phyloP scores from a whole-genome alignment of 2,888 invertebrate species.

The Macaria notata region DNA sequence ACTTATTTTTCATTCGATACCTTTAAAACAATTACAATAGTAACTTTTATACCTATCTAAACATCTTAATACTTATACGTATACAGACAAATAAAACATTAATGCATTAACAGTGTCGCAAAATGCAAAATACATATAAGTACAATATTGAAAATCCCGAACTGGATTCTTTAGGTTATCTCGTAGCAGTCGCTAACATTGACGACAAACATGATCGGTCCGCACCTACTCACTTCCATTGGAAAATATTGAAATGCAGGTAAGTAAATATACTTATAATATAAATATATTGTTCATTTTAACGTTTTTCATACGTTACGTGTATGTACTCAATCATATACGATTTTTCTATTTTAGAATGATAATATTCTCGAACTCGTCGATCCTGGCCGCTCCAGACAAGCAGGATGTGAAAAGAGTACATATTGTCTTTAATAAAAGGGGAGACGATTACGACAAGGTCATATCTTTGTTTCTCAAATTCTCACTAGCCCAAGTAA shows the following conservation, averaged over 20 bases:
- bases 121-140: constrained; percentile 43
- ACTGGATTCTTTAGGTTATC: constrained; percentile 55
- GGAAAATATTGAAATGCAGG: constrained; percentile 78
- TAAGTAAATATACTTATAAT: constrained; percentile 24
- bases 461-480: constrained; percentile 62
- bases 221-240: constrained; percentile 71
- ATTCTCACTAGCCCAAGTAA: constrained; percentile 65
- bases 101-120: constrained; percentile 8
- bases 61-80: no score
- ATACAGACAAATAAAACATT: no score
- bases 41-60: no score
- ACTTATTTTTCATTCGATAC: no score
- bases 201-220: constrained; percentile 73
- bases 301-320: background rate
- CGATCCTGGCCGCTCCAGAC: constrained; percentile 68
- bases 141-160: constrained; percentile 67
- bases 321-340: no score
- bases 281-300: background rate
- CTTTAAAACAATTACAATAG: no score
- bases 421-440: constrained; percentile 65
- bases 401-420: constrained; percentile 62
- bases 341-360: constrained; percentile 49
- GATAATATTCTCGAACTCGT: constrained; percentile 72
- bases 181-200: constrained; percentile 61
- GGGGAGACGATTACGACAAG: constrained; percentile 63